phyloP scores from a whole-genome alignment of 2,888 invertebrate genomes.

The Adelognathus sp. region DNA sequence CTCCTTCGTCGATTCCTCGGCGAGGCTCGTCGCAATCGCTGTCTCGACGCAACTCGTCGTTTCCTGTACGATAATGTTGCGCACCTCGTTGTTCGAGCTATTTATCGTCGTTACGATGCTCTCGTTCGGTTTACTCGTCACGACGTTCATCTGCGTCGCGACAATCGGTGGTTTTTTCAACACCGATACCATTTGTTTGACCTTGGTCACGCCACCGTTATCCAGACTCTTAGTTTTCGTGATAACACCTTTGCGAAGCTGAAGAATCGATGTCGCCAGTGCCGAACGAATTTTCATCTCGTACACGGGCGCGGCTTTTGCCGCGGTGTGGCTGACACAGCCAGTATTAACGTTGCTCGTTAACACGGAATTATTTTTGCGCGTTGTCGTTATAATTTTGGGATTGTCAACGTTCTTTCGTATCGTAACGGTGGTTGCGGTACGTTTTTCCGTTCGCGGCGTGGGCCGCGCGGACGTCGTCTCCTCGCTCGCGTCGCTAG shows the following conservation, averaged over 20 bases:
- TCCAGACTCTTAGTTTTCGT: slow-evolving; percentile 70
- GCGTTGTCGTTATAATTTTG: neutral
- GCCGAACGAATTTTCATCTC: slow-evolving; percentile 75
- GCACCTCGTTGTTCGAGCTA: slow-evolving; percentile 70
- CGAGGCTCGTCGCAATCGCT: slow-evolving; percentile 20
- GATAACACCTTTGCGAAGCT: slow-evolving; percentile 68
- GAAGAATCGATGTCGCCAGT: slow-evolving; percentile 73
- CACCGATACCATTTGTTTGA: slow-evolving; percentile 82
- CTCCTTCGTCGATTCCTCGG: slow-evolving; percentile 67
- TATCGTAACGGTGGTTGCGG: neutral
- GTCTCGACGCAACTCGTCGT: neutral
- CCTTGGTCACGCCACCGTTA: slow-evolving; percentile 40
- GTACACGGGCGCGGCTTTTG: slow-evolving; percentile 47
- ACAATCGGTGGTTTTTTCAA: slow-evolving; percentile 81
- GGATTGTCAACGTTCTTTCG: slow-evolving; percentile 8
- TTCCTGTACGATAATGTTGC: slow-evolving; percentile 71
- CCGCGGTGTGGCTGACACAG: neutral
- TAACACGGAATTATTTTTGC: neutral
- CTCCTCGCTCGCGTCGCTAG: slow-evolving; percentile 79
- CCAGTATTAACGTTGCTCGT: neutral
- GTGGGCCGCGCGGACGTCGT: neutral
- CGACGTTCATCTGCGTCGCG: slow-evolving; percentile 60
- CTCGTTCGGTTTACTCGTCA: slow-evolving; percentile 65
- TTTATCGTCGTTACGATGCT: slow-evolving; percentile 73
- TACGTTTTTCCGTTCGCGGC: neutral